Base-by-base conservation (phyloP, 2,797 vertebrate genomes). In the Megaceryle alcyon region DNA sequence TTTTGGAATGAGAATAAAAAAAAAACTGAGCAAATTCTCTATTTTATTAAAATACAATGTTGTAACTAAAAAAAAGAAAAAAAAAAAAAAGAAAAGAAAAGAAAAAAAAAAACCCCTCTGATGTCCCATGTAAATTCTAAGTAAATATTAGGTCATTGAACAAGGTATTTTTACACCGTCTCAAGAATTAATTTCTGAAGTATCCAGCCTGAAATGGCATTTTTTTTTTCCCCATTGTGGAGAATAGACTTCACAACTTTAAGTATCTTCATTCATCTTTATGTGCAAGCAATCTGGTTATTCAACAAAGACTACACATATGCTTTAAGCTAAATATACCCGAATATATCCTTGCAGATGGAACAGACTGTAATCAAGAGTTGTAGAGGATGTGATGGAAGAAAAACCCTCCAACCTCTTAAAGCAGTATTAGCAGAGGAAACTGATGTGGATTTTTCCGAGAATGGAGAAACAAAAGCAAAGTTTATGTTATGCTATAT, bases 311-410 rank as follows among this genome's bases (percentile, higher is more conserved):
- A 68, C 53, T 60, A 64, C 28, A 59, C 29, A 41, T n/a, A 43
- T 13, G 26, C 33, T 82, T 43, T 72, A 75, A 56, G 54, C 63
- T 60, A 79, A 81, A 92, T 68, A 90, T 39, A 88, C 44, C 49
- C 66, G 61, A 81, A 84, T 88, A 71, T 14, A 82, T 10, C 28
- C 41, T 54, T 79, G 51, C 59, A 86, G 66, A 39, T 46, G 23
- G 49, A 86, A 65, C 7, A 77, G 17, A 10, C 51, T 29, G 37
- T 39, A 68, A 60, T 33, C 48, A 56, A 53, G 5, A 37, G 29
- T 6, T 85, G 23, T 39, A 80, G 39, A 0, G 0, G 33, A 25
- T 83, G 71, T 10, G 33, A 72, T 16, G 19, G 56, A 88, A 83
- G 29, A 63, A 79, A 60, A 72, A 25, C 1, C 12, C 13, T 25